Base-by-base conservation (phyloP, 53 echinoderm and acorn worm species). In the Pentamera pediparva region DNA sequence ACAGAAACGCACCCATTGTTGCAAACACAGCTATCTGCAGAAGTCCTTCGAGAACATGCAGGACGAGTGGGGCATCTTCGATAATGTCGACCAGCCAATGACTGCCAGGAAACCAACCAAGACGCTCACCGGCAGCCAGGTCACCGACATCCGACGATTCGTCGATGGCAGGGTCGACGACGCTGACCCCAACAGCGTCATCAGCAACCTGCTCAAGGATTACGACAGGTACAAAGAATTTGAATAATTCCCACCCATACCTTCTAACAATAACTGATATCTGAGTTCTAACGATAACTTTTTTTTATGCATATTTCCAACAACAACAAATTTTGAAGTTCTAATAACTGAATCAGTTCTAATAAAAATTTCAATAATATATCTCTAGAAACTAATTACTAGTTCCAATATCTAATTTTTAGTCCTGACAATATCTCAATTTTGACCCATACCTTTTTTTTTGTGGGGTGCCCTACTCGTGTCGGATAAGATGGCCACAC, bases 1-100 rank as follows among this genome's bases (percentile, higher is more conserved):
- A 41, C 9, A 10, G 43, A 10, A 41, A 41, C 15, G n/a, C n/a
- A n/a, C 43, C 43, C 43, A 41, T 41, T 9, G 43, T 41, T 15
- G 43, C 15, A 9, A 41, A 6, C 15, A 52, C 65, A 65, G 70
- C 49, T 70, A 70, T 52, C 31, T 70, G 45, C 50, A 49, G 33
- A 41, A 52, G 13, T 70, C 51, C 8, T 70, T 70, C 50, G 50
- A 26, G 17, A 70, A 29, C 70, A 49, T 70, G 70, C 3, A 51
- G 32, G 70, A 70, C 30, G 70, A 70, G 52, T 70, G 70, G 70
- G 70, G 70, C 51, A 49, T 70, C 49, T 70, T 70, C 32, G 70
- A 51, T 29, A 52, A 29, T 4, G 1, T 13, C 6, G 33, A 38
- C n/a, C 10, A 0, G 20, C 39, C 43, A 2, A 25, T 67, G 39